Evolutionary conservation across 2,113 vertebrate genomes (phyloP).

Genomic region (Psilopsiagon aymara): DNA sequence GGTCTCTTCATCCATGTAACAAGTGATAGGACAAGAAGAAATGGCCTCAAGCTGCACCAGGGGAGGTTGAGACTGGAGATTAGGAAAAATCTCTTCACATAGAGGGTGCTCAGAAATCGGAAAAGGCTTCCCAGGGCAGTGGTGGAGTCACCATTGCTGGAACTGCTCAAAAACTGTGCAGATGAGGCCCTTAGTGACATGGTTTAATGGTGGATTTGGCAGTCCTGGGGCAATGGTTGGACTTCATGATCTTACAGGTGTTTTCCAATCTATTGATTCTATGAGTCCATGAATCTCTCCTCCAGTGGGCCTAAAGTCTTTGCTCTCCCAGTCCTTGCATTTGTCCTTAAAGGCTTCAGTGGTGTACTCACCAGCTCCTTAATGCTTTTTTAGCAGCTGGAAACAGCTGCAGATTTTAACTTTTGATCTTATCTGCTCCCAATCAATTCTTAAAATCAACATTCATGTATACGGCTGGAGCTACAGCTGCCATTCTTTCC

Average conservation of each 20-base stretch:
- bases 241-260: no score
- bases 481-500: neutral
- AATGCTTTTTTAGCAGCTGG: conserved; percentile 22
- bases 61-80: neutral
- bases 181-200: neutral
- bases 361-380: neutral
- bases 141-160: neutral
- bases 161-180: neutral
- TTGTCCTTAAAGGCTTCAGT: neutral
- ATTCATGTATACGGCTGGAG: neutral
- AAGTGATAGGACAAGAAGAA: neutral
- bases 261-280: no score
- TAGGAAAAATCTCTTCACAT: neutral
- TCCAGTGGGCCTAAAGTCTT: neutral
- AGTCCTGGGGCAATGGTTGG: no score
- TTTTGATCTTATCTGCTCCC: conserved; percentile 57
- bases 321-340: neutral
- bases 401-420: conserved; percentile 48
- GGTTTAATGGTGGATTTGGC: neutral
- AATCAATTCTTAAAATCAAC: neutral
- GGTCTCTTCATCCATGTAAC: neutral
- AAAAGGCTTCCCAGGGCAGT: neutral
- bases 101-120: neutral
- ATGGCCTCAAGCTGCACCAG: neutral
- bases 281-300: neutral